Percentiles rank a stretch among this genome's conserved stretches.
Conservation (phyloP, 2,113 vertebrate genomes). For the Rhea pennata region DNA sequence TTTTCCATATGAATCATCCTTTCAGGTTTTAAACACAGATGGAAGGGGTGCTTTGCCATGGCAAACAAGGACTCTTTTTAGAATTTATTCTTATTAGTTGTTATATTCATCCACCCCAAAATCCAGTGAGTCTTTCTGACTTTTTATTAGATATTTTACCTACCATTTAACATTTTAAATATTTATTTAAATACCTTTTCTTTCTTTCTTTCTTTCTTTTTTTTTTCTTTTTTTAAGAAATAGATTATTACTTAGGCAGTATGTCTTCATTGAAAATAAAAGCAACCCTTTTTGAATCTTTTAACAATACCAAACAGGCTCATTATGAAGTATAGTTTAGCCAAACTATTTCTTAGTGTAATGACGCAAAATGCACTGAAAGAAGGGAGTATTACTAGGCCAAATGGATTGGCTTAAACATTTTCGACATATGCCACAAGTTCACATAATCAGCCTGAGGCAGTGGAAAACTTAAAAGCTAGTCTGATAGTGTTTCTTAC, state of each 20-base stretch:
- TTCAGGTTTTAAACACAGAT: not conserved
- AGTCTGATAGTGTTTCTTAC: constrained; percentile 75
- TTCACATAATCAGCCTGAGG: constrained; percentile 80
- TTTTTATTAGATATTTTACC: not conserved
- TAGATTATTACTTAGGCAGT: not conserved
- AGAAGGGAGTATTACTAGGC: constrained; percentile 45
- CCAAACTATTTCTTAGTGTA: constrained; percentile 32
- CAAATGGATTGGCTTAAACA: constrained; percentile 72
- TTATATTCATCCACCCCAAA: not conserved
- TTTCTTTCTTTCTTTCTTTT: not conserved
- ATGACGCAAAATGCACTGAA: not conserved
- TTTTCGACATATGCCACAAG: constrained; percentile 75
- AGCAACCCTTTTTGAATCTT: not conserved
- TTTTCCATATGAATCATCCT: not conserved
- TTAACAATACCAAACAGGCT: not conserved
- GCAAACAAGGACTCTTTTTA: not conserved
- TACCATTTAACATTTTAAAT: not conserved
- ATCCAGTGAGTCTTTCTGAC: not conserved
- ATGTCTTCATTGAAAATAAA: not conserved
- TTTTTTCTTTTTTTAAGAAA: not conserved
- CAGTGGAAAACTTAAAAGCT: constrained; percentile 79
- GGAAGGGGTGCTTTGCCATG: not conserved
- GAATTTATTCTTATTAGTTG: not conserved
- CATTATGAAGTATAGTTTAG: constrained; percentile 6
- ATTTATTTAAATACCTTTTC: not conserved